These are phyloP conservation scores for Leptinotarsa rubiginosa DNA, from an alignment of 2,888 invertebrate genomes.

Conservation along the genomic window DNA sequence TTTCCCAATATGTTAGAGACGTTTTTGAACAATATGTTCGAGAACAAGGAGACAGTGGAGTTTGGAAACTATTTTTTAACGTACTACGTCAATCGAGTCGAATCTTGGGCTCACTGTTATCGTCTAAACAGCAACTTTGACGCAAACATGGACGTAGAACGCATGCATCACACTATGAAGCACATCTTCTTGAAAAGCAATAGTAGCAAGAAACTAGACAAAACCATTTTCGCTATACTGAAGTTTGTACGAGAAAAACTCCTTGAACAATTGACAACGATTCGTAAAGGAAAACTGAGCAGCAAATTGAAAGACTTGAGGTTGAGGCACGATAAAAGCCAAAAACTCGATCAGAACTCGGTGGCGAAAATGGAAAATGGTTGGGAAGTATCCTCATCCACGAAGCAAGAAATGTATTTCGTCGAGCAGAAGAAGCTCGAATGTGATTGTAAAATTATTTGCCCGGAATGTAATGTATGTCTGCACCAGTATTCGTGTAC, in stretches of 20 bases:
- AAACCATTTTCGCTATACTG: conserved; percentile 9
- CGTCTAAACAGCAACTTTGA: conserved; percentile 16
- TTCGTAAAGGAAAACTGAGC: conserved; percentile 21
- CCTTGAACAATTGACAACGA: conserved; percentile 10
- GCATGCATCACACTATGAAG: conserved; percentile 33
- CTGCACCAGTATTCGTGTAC: conserved; percentile 38
- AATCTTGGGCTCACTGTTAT: conserved; percentile 31
- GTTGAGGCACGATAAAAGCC: conserved; percentile 1
- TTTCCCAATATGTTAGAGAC: neutral
- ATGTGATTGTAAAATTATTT: conserved; percentile 12
- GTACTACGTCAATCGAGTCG: neutral
- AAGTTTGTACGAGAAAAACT: conserved; percentile 23
- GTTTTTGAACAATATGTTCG: neutral
- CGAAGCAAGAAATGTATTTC: conserved; percentile 15
- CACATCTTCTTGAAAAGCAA: conserved; percentile 29
- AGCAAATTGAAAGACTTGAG: conserved; percentile 9
- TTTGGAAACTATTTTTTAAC: conserved; percentile 27
- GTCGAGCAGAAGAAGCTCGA: neutral
- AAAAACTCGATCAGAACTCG: neutral
- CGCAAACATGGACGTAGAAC: conserved; percentile 32
- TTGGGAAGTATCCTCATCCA: neutral
- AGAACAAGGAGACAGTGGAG: conserved; percentile 14
- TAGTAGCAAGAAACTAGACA: conserved; percentile 28
- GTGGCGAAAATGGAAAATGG: conserved; percentile 5
- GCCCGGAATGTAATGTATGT: conserved; percentile 24